Evolutionary conservation across 2,113 vertebrate species (phyloP), one percentile per base, ranked within the genome.

Genomic region (Sisor rabdophorus): DNA sequence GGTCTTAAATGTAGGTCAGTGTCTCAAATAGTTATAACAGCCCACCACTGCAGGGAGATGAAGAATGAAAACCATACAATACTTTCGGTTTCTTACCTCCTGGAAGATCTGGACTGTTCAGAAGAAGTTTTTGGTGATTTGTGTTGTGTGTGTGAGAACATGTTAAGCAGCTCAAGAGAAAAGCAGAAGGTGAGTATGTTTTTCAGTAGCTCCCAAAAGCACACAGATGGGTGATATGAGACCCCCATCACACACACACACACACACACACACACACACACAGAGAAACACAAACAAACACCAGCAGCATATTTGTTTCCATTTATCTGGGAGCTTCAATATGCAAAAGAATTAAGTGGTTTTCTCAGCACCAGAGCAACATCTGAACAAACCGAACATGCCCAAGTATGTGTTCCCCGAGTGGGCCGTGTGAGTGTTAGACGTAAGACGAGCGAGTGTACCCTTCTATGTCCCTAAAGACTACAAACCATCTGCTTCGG

Each of bases 401-500:
- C 65, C 26, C 47, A 47, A 69, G 47, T 52, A 22, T 69, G 44
- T 50, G 65, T 69, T 52, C 47, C 47, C 65, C 47, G 47, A 69
- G 47, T 11, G 65, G 44, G 15, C 44, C 22, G 15, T 68, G 44
- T 11, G 16, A 52, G 24, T 69, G 65, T 52, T 52, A 52, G 65
- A 50, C 30, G 47, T 24, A 47, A 69, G 54, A 76, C 63, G 61
- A 32, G 61, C 55, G 65, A 54, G 59, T 48, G 64, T 70, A 76
- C 70, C 77, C 50, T 47, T 36, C 65, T 61, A 44, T 61, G 28
- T 83, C 81, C 82, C 75, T 72, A 36, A 44, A 76, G 78, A 68
- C 69, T 68, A 8, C 12, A 83, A 13, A 63, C 77, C 80, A 81
- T 81, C 80, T 84, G 82, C 44, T 84, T 73, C 20, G 53, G 73